Base-by-base conservation (phyloP, 1,140 invertebrate genomes). In the Drosophila orosa region DNA sequence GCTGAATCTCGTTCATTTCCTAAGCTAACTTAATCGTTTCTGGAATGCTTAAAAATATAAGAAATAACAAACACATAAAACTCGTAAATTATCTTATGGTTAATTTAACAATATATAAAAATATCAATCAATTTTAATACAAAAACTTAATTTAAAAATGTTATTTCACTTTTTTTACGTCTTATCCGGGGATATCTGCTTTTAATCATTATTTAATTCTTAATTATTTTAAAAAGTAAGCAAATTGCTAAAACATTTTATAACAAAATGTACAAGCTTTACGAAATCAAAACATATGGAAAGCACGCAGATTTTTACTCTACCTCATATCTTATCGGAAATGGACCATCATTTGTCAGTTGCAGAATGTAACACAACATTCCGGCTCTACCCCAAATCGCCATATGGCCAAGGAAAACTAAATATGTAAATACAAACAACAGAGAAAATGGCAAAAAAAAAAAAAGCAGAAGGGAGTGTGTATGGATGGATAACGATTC, bases 321-420 rank as follows among this genome's bases (percentile, higher is more conserved):
- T 35, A 22, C 31, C 12, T 22, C 10, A 40, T 67, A 67, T 50
- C 44, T 67, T 66, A 65, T 67, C 60, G 8, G 8, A 42, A 45
- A 40, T 35, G 42, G 52, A 39, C 31, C 25, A 29, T 50, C 42
- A 29, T 63, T 63, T 27, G 17, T 59, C 61, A 31, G 52, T 29
- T 68, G 63, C 40, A 69, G 29, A 48, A 9, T 27, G 27, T 52
- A 40, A 17, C 15, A 25, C 13, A 61, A 29, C 45, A 25, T 54
- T 12, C 33, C 65, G 15, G 10, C 25, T 47, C 22, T 57, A 33
- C 15, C 33, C 67, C 52, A 48, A 47, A 57, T 48, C 31, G 40
- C 65, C 67, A 71, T 71, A 71, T 71, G 67, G 67, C 65, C 62
- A 58, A 33, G 67, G 33, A 57, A 68, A 67, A 45, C 63, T 47